These are phyloP conservation scores for Rhyzopertha dominica DNA, from an alignment of 1,140 invertebrate genomes.

Conservation along the genomic window DNA sequence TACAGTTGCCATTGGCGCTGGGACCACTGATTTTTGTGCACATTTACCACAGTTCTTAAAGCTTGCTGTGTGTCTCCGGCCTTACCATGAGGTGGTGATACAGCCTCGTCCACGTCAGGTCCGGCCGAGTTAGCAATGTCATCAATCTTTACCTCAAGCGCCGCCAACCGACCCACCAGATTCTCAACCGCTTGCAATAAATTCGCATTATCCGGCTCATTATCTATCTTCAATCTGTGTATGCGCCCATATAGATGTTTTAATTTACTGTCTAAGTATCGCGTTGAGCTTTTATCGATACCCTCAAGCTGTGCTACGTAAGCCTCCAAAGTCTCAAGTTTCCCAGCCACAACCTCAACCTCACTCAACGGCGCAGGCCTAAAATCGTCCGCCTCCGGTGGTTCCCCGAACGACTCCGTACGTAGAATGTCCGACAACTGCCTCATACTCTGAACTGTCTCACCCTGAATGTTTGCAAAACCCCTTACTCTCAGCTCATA, in stretches of 20 bases:
- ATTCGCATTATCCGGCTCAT: background rate
- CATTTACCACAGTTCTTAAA: too few species aligned
- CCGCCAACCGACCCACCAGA: background rate
- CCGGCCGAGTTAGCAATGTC: background rate
- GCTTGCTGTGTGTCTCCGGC: too few species aligned
- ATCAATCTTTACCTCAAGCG: slow-evolving; percentile 1
- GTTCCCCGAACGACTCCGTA: background rate
- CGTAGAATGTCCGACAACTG: slow-evolving; percentile 1
- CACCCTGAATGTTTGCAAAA: background rate
- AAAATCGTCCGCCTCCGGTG: background rate
- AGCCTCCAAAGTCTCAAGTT: slow-evolving; percentile 2
- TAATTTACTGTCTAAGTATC: slow-evolving; percentile 1
- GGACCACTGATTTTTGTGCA: too few species aligned
- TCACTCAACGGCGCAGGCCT: background rate
- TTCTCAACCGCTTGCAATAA: too few species aligned
- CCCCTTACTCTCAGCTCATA: slow-evolving; percentile 1
- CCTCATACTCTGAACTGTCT: slow-evolving; percentile 2
- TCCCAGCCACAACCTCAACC: background rate
- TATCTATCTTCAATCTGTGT: slow-evolving; percentile 2
- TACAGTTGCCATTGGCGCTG: too few species aligned
- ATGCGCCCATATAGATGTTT: slow-evolving; percentile 3
- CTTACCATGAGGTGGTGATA: too few species aligned
- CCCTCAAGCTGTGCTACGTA: slow-evolving; percentile 1
- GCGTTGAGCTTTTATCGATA: background rate
- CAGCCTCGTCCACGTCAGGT: too few species aligned